phyloP scores from a whole-genome alignment of 2,888 invertebrate species.

The Plutella xylostella region DNA sequence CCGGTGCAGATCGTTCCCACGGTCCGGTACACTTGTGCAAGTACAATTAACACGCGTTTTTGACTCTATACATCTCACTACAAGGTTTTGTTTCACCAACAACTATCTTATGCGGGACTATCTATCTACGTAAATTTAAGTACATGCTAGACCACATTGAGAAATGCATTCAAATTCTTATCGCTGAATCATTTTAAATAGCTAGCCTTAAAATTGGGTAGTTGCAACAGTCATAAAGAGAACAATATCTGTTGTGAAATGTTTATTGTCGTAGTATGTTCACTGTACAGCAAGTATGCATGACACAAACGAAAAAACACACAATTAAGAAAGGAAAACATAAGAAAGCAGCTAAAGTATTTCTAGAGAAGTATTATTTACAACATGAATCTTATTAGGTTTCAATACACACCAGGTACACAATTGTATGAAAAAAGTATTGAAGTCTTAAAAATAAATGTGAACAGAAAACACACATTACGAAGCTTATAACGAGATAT shows the following conservation, averaged over 20 bases:
- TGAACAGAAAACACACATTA: constrained; percentile 2
- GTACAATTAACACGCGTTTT: constrained; percentile 10
- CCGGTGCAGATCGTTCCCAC: constrained; percentile 30
- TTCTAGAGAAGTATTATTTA: no score
- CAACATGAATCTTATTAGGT: background rate
- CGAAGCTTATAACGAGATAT: background rate
- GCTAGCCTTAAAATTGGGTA: no score
- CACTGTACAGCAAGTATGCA: no score
- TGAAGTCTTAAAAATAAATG: background rate
- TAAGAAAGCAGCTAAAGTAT: no score
- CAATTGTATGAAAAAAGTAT: background rate
- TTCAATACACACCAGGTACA: background rate
- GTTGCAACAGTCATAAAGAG: no score
- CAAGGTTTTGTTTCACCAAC: constrained; percentile 5
- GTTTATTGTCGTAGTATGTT: no score
- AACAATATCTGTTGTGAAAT: no score
- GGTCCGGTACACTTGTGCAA: constrained; percentile 24
- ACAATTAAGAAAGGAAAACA: no score
- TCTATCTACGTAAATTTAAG: no score
- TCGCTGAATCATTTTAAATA: no score
- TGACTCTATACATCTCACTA: constrained; percentile 3
- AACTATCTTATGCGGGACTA: constrained; percentile 1
- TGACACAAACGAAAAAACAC: no score
- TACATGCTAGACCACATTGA: no score
- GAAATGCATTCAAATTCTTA: constrained; percentile 1